Evolutionary conservation across 2,113 vertebrate species (phyloP).

Genomic region (Pluvialis apricaria): DNA sequence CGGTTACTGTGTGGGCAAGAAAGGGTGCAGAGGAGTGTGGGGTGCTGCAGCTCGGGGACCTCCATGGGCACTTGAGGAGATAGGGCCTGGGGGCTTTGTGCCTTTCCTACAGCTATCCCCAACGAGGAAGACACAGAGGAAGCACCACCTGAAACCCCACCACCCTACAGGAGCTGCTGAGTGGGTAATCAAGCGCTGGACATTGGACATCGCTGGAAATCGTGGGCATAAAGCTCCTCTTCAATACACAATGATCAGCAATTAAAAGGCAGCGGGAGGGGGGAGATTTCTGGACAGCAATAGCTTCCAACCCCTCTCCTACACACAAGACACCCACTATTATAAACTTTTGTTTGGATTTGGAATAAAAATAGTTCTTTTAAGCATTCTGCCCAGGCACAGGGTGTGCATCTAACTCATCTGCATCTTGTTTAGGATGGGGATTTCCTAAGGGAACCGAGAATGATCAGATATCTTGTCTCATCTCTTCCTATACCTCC

Average conservation of each 20-base stretch:
- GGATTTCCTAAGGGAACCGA: background rate
- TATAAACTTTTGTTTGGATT: background rate
- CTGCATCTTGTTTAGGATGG: rapidly evolving
- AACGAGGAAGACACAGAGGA: background rate
- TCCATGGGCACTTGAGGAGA: background rate
- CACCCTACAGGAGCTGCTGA: background rate
- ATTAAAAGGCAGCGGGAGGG: background rate
- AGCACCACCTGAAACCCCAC: background rate
- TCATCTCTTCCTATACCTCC: background rate
- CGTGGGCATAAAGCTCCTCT: background rate
- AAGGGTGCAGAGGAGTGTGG: background rate
- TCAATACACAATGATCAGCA: background rate
- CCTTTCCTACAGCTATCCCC: background rate
- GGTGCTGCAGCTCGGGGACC: background rate
- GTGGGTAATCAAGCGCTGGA: background rate
- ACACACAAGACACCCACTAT: background rate
- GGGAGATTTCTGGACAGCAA: background rate
- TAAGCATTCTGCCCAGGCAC: background rate
- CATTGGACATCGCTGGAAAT: background rate
- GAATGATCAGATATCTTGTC: rapidly evolving
- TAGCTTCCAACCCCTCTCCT: background rate
- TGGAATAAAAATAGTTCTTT: background rate
- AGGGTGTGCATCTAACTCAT: background rate
- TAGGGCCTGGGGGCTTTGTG: rapidly evolving
- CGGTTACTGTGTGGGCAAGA: background rate